phyloP scores from a whole-genome alignment of 2,888 invertebrate genomes.

The Microctonus hyperodae region DNA sequence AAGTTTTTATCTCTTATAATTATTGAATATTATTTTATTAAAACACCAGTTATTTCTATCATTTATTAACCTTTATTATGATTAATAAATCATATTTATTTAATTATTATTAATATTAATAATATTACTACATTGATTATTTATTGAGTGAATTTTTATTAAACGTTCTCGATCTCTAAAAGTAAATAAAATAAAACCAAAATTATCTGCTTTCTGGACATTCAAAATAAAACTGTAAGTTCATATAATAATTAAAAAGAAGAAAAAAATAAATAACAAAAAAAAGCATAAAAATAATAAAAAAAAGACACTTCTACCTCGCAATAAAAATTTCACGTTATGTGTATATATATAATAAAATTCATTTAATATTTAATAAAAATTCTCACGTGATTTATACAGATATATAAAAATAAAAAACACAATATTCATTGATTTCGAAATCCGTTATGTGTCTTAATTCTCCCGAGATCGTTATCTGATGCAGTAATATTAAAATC shows the following conservation, averaged over 20 bases:
- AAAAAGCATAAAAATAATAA: conserved; percentile 13
- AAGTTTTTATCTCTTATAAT: conserved; percentile 14
- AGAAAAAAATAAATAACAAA: background rate
- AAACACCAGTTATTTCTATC: no score
- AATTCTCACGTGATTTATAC: background rate
- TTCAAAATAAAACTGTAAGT: background rate
- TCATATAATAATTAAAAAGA: background rate
- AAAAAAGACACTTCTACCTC: background rate
- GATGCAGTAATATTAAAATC: conserved; percentile 6
- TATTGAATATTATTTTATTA: background rate
- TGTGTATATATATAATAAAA: background rate
- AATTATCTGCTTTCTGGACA: no score
- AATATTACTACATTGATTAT: no score
- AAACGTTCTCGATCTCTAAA: background rate
- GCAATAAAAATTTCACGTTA: background rate
- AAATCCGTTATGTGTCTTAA: conserved; percentile 1
- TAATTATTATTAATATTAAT: no score
- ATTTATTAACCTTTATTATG: no score
- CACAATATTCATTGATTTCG: conserved; percentile 19
- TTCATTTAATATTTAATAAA: background rate
- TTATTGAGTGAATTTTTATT: background rate
- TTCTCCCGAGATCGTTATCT: conserved; percentile 21
- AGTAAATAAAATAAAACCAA: background rate
- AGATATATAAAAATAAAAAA: conserved; percentile 9
- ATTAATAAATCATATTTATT: no score